Conservation (phyloP, 2,888 invertebrate species). For the Heliconius aoede region DNA sequence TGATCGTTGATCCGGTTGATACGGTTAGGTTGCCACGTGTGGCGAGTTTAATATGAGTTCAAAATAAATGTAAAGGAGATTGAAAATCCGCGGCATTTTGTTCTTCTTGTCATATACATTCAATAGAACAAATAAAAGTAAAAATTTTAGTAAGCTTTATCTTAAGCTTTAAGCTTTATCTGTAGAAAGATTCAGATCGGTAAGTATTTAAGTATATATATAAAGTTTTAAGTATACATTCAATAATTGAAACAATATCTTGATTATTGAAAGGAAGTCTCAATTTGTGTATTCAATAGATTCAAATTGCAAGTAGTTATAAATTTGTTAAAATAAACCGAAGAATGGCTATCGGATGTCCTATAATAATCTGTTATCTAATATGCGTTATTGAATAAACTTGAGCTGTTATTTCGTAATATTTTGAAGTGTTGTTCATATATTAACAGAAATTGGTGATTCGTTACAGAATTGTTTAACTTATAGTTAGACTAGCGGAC, state of each 20-base stretch:
- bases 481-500: too few relatives aligned
- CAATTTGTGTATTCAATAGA: conserved; percentile 43
- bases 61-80: not conserved
- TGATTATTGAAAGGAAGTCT: conserved; percentile 37
- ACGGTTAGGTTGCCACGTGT: not conserved
- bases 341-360: conserved; percentile 31
- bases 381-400: conserved; percentile 59
- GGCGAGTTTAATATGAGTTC: not conserved
- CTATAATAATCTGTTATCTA: conserved; percentile 3
- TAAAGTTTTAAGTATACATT: not conserved
- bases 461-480: too few relatives aligned
- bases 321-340: conserved; percentile 35
- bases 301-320: conserved; percentile 40
- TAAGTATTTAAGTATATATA: too few relatives aligned
- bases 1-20: not conserved
- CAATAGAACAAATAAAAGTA: not conserved
- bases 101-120: too few relatives aligned
- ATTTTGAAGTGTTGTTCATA: not conserved
- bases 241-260: conserved; percentile 30
- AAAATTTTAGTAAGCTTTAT: too few relatives aligned
- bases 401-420: conserved; percentile 61
- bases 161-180: too few relatives aligned
- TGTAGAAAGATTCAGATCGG: too few relatives aligned
- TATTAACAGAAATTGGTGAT: too few relatives aligned
- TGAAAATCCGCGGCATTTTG: too few relatives aligned